These are phyloP conservation scores for Drosophila insularis DNA, from an alignment of 1,140 invertebrate species.

Conservation along the genomic window DNA sequence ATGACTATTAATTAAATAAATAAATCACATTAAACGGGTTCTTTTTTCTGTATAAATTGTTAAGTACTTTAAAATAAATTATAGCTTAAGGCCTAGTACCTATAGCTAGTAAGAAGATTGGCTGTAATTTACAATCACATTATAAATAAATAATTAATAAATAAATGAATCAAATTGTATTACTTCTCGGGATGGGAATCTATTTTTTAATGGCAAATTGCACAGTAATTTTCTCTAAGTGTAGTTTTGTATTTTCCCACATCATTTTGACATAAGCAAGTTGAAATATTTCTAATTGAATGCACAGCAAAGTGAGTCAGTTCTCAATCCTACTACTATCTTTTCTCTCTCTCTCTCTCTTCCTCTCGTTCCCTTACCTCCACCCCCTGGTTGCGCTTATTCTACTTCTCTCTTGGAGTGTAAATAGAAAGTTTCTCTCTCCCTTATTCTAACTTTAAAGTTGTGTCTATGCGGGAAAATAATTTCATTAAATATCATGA, in stretches of 20 bases:
- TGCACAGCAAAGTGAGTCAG: slow-evolving; percentile 47
- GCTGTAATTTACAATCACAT: too few species aligned
- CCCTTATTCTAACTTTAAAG: slow-evolving; percentile 24
- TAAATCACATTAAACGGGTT: too few species aligned
- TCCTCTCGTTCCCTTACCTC: not conserved
- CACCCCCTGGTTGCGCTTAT: not conserved
- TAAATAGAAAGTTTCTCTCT: slow-evolving; percentile 33
- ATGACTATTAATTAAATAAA: too few species aligned
- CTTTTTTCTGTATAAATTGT: too few species aligned
- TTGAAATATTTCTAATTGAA: slow-evolving; percentile 71
- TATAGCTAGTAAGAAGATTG: too few species aligned
- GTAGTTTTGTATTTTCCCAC: slow-evolving; percentile 57
- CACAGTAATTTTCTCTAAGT: not conserved
- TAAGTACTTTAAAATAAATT: too few species aligned
- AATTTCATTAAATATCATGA: slow-evolving; percentile 76
- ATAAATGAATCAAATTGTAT: too few species aligned
- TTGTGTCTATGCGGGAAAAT: slow-evolving; percentile 39
- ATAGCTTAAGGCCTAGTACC: too few species aligned
- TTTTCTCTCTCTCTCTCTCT: not conserved
- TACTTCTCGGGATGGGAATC: too few species aligned
- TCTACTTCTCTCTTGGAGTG: not conserved
- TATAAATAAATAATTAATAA: too few species aligned
- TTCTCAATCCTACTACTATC: slow-evolving; percentile 10
- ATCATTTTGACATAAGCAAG: slow-evolving; percentile 54
- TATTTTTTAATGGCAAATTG: too few species aligned